Evolutionary conservation across 2,113 vertebrate genomes (phyloP).

Genomic region (Ciconia stormi): DNA sequence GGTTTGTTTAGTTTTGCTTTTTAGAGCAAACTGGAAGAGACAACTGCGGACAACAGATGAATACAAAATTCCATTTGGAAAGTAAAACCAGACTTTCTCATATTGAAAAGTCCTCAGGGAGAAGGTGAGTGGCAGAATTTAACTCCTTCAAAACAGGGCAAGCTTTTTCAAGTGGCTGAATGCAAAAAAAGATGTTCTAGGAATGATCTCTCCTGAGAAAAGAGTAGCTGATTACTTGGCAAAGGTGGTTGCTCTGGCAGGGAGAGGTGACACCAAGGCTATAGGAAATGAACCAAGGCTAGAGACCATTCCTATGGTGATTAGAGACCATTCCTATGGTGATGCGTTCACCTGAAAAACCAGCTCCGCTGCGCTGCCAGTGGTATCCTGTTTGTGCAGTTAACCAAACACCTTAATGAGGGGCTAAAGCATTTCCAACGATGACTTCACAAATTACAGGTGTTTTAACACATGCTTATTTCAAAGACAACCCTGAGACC

Average conservation of each 20-base stretch:
- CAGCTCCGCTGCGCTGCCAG: slow-evolving; percentile 29
- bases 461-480: slow-evolving; percentile 49
- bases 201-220: not conserved
- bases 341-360: slow-evolving; percentile 51
- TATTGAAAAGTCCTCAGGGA: not conserved
- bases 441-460: slow-evolving; percentile 62
- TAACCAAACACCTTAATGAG: slow-evolving; percentile 57
- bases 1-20: not conserved
- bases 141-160: not conserved
- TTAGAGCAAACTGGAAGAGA: not conserved
- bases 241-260: not conserved
- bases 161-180: not conserved
- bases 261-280: not conserved
- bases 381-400: slow-evolving; percentile 48
- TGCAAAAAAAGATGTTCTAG: not conserved
- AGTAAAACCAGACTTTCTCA: not conserved
- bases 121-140: not conserved
- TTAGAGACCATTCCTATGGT: not conserved
- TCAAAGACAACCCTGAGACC: slow-evolving; percentile 9
- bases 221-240: not conserved
- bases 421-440: slow-evolving; percentile 44
- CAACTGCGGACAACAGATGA: not conserved
- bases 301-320: slow-evolving; percentile 6
- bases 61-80: not conserved
- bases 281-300: slow-evolving; percentile 44